These are phyloP conservation scores for Prosapia bicincta DNA, from an alignment of 2,888 invertebrate species.

Conservation along the genomic window DNA sequence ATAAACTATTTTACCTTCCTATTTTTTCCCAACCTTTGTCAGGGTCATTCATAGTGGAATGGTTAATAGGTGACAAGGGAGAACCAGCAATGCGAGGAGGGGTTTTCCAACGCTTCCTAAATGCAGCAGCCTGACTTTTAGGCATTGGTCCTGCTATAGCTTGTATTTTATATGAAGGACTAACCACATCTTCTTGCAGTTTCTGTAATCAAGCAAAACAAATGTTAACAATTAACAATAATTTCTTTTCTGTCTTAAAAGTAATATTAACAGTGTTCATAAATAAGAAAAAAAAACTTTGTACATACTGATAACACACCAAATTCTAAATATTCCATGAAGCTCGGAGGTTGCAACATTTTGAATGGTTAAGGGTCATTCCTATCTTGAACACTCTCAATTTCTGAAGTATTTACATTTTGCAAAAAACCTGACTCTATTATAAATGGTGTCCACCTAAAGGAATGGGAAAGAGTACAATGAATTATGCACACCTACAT, in stretches of 20 bases:
- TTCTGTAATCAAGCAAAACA: slow-evolving; percentile 49
- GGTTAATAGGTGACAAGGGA: slow-evolving; percentile 12
- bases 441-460: no score
- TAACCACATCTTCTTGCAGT: slow-evolving; percentile 61
- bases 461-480: no score
- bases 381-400: no score
- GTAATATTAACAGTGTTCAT: not conserved
- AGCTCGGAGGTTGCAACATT: no score
- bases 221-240: slow-evolving; percentile 8
- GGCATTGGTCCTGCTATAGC: slow-evolving; percentile 94
- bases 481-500: no score
- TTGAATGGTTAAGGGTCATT: no score
- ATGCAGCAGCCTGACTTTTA: slow-evolving; percentile 63
- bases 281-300: not conserved
- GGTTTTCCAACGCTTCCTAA: slow-evolving; percentile 72
- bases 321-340: no score
- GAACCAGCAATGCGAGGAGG: slow-evolving; percentile 29
- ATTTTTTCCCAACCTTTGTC: slow-evolving; percentile 86
- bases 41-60: slow-evolving; percentile 57
- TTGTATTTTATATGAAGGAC: slow-evolving; percentile 69
- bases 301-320: not conserved
- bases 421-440: no score
- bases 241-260: slow-evolving; percentile 18
- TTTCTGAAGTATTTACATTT: no score
- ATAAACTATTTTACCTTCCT: slow-evolving; percentile 56